Evolutionary conservation across 2,797 vertebrate genomes (phyloP).

Genomic region (Picus viridis): DNA sequence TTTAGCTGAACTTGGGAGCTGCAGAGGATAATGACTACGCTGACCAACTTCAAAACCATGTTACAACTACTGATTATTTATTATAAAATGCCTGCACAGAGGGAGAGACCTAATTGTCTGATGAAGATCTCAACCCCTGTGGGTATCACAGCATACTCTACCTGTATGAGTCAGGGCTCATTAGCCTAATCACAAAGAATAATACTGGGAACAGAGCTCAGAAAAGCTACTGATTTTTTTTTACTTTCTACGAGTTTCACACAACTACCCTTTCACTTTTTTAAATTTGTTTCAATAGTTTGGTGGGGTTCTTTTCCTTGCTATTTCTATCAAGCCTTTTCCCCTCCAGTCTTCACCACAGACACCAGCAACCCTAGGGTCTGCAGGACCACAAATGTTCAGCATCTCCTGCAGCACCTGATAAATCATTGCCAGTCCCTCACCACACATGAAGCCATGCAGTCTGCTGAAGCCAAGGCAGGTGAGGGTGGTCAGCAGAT

Average conservation of each 20-base stretch:
- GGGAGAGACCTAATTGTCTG: constrained; percentile 74
- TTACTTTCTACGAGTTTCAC: constrained; percentile 34
- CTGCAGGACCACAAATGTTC: neutral
- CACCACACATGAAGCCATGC: neutral
- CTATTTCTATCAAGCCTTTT: neutral
- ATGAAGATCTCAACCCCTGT: constrained; percentile 74
- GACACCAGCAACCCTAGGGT: neutral
- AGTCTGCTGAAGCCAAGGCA: neutral
- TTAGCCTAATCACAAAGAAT: constrained; percentile 73
- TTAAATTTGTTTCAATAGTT: neutral
- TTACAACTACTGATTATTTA: constrained; percentile 68
- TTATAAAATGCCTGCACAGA: constrained; percentile 70
- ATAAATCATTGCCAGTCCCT: constrained; percentile 53
- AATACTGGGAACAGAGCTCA: constrained; percentile 46
- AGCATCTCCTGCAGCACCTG: constrained; percentile 31
- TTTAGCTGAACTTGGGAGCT: constrained; percentile 42
- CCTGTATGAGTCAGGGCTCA: constrained; percentile 73
- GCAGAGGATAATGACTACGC: constrained; percentile 44
- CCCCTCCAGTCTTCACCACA: neutral
- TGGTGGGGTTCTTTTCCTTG: constrained; percentile 16
- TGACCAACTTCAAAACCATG: constrained; percentile 53
- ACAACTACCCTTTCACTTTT: neutral
- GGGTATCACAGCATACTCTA: constrained; percentile 67
- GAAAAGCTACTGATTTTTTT: constrained; percentile 43
- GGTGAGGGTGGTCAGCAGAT: constrained; percentile 53